Percentiles rank a stretch among this genome's conserved stretches.
Conservation (phyloP, 2,888 invertebrate genomes). For the Pristionchus entomophagus region DNA sequence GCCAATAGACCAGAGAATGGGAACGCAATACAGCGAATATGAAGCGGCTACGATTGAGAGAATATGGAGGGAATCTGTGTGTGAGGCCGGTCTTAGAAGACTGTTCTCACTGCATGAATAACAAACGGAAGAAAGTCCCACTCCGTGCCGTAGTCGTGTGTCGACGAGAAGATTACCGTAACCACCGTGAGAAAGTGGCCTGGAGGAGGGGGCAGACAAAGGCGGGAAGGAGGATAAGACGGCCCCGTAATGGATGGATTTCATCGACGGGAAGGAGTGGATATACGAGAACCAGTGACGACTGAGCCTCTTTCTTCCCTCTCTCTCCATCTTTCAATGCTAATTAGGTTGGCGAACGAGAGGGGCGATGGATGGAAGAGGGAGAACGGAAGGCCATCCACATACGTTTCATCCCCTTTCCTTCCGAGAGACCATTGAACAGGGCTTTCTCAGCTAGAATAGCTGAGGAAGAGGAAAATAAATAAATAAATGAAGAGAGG, state of each 20-base stretch:
- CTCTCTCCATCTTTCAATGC: conserved; percentile 37
- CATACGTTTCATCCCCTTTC: conserved; percentile 15
- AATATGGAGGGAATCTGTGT: conserved; percentile 2
- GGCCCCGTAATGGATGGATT: conserved; percentile 15
- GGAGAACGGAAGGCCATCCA: conserved; percentile 20
- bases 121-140: conserved; percentile 37
- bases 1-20: neutral
- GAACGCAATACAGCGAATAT: conserved; percentile 25
- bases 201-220: neutral
- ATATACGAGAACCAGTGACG: conserved; percentile 37
- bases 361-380: conserved; percentile 29
- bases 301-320: conserved; percentile 39
- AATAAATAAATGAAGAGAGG: neutral
- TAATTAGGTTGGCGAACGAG: conserved; percentile 41
- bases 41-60: neutral
- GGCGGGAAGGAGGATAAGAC: neutral
- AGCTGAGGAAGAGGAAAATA: neutral
- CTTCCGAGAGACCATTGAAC: too few species aligned
- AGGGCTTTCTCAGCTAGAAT: neutral
- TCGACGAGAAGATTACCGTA: conserved; percentile 4
- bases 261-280: conserved; percentile 3
- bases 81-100: conserved; percentile 4
- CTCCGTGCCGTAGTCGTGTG: neutral
- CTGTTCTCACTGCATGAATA: neutral
- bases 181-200: neutral